Evolutionary conservation across 23 tunicate genomes (phyloP).

Genomic region (Pegea sp.): DNA sequence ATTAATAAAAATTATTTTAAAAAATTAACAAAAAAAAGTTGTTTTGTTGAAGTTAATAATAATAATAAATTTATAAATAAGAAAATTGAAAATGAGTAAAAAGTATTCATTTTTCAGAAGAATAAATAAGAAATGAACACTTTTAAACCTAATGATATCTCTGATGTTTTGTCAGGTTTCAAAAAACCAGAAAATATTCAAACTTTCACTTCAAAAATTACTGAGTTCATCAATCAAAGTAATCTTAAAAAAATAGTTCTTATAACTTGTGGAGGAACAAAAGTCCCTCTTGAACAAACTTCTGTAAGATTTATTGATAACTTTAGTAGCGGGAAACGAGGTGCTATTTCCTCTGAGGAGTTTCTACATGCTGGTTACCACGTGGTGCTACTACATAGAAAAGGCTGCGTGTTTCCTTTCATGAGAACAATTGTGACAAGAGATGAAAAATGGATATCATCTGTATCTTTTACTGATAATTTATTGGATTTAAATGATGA

Average conservation of each 20-base stretch:
- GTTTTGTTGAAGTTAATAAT: no score
- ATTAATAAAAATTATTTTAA: no score
- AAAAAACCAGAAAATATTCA: no score
- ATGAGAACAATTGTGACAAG: constrained; percentile 4
- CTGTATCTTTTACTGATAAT: neutral
- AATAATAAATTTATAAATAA: no score
- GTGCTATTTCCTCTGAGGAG: constrained; percentile 64
- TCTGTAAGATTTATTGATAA: constrained; percentile 54
- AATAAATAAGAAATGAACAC: no score
- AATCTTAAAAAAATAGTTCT: constrained; percentile 53
- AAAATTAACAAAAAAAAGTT: no score
- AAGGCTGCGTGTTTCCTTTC: constrained; percentile 41
- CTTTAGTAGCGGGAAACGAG: constrained; percentile 85
- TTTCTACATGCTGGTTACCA: constrained; percentile 27
- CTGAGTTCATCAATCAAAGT: no score
- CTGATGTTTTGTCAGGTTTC: no score
- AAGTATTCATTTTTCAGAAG: no score
- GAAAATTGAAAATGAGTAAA: no score
- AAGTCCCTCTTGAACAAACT: constrained; percentile 46
- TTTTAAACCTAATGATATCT: no score
- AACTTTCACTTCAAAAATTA: no score
- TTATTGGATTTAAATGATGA: neutral
- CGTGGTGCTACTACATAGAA: constrained; percentile 47
- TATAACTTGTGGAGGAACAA: constrained; percentile 76
- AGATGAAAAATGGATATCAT: neutral